Evolutionary conservation across 2,113 vertebrate genomes (phyloP).

Genomic region (Microcebus ravelobensis): DNA sequence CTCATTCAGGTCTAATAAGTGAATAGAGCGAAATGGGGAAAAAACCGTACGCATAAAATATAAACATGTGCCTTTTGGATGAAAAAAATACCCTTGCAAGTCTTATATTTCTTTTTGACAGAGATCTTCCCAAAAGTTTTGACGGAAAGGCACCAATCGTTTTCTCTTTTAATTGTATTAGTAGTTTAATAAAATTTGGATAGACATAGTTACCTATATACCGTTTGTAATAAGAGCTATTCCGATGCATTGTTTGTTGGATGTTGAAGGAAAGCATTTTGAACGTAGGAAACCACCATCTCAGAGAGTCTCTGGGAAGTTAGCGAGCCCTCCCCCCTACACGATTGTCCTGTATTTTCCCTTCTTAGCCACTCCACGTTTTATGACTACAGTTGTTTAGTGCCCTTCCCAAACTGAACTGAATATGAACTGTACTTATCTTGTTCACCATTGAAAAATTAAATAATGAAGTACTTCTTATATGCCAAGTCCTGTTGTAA

Average conservation of each 20-base stretch:
- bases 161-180: not conserved
- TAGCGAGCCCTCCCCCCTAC: not conserved
- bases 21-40: not conserved
- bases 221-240: not conserved
- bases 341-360: no score
- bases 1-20: not conserved
- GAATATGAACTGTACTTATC: not conserved
- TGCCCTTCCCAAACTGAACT: not conserved
- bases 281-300: not conserved
- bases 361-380: not conserved
- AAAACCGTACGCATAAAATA: not conserved
- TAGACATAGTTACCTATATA: rapidly evolving
- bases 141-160: not conserved
- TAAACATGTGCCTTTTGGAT: not conserved
- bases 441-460: not conserved
- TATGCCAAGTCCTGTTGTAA: not conserved
- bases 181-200: not conserved
- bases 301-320: not conserved
- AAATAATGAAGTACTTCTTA: not conserved
- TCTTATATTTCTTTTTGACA: not conserved
- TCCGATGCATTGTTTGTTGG: not conserved
- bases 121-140: not conserved
- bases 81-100: not conserved
- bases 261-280: not conserved
- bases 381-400: not conserved